Percentiles rank a stretch among this genome's conserved stretches.
These are phyloP conservation scores for Calliphora vomitoria DNA, from an alignment of 2,888 invertebrate species.

Conservation along the genomic window DNA sequence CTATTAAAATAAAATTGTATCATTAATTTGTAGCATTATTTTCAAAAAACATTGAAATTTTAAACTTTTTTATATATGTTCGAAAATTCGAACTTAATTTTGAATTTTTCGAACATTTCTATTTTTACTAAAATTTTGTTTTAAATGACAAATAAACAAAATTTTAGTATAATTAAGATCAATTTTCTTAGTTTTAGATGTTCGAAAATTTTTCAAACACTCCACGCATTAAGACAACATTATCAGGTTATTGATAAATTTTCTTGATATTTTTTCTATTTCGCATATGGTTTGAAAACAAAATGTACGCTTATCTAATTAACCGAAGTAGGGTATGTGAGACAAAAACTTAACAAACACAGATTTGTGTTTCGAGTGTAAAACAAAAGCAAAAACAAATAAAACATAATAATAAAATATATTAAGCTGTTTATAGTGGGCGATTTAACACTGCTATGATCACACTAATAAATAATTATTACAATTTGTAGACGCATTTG, in stretches of 20 bases:
- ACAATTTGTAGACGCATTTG: neutral
- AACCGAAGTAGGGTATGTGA: neutral
- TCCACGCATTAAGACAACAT: slow-evolving; percentile 20
- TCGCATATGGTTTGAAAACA: neutral
- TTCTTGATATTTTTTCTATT: neutral
- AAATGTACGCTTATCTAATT: neutral
- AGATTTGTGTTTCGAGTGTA: neutral
- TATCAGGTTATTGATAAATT: slow-evolving; percentile 21
- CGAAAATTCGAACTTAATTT: too few species aligned
- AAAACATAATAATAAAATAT: neutral
- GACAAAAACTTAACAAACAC: neutral
- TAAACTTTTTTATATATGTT: too few species aligned
- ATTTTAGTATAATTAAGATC: too few species aligned
- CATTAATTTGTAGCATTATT: too few species aligned
- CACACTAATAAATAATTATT: neutral
- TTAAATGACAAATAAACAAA: too few species aligned
- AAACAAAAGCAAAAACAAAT: neutral
- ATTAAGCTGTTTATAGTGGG: slow-evolving; percentile 28
- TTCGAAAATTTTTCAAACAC: neutral
- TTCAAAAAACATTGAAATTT: too few species aligned
- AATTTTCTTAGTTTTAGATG: too few species aligned
- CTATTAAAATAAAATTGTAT: too few species aligned
- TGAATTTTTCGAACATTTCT: too few species aligned
- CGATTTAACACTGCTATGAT: slow-evolving; percentile 14
- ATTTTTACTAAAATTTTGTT: too few species aligned